phyloP scores from a whole-genome alignment of 1,140 invertebrate species.

The Heterodera schachtii region DNA sequence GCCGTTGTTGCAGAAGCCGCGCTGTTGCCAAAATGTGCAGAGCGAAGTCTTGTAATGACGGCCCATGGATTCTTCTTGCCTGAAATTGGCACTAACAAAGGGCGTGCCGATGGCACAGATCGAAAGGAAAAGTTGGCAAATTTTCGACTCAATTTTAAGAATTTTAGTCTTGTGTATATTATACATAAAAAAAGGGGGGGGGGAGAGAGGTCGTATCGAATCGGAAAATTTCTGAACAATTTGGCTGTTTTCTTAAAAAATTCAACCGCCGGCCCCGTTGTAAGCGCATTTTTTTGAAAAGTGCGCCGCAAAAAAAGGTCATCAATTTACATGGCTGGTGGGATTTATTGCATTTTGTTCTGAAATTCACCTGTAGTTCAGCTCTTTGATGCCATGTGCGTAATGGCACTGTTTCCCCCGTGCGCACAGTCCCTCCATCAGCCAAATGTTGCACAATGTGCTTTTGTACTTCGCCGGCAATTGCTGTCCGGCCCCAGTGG shows the following conservation, averaged over 20 bases:
- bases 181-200: too few species aligned
- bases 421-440: conserved; percentile 26
- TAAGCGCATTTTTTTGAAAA: too few species aligned
- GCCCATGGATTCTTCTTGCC: conserved; percentile 10
- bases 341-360: too few species aligned
- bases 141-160: neutral
- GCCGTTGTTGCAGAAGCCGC: conserved; percentile 26
- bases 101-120: neutral
- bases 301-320: too few species aligned
- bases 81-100: neutral
- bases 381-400: conserved; percentile 24
- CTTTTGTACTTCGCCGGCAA: conserved; percentile 20
- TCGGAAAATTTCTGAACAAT: too few species aligned
- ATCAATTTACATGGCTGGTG: too few species aligned
- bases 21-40: conserved; percentile 30
- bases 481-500: neutral
- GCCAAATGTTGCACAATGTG: conserved; percentile 32
- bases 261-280: too few species aligned
- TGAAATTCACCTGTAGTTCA: conserved; percentile 20
- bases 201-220: too few species aligned
- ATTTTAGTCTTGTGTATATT: too few species aligned
- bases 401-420: conserved; percentile 29
- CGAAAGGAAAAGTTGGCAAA: neutral
- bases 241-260: too few species aligned
- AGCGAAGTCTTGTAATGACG: conserved; percentile 20